phyloP scores from a whole-genome alignment of 2,113 vertebrate genomes.

The Verasper variegatus region DNA sequence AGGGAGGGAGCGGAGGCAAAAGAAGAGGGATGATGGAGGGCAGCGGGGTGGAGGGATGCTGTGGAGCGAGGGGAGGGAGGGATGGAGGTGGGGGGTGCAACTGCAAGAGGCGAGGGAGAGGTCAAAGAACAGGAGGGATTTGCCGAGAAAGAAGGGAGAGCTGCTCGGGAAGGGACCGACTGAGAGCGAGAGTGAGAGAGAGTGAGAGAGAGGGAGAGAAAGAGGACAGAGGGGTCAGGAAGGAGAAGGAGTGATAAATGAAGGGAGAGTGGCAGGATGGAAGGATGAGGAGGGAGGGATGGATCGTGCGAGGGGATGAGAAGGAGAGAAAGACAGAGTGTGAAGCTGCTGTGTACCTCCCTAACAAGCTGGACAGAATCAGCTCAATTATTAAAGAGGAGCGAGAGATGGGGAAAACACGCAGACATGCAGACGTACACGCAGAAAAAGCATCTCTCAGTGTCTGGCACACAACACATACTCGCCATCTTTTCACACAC shows the following conservation, averaged over 20 bases:
- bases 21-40: conserved; percentile 64
- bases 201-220: conserved; percentile 10
- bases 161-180: conserved; percentile 51
- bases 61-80: conserved; percentile 16
- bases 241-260: conserved; percentile 70
- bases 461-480: conserved; percentile 53
- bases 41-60: conserved; percentile 47
- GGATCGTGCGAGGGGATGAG: conserved; percentile 52
- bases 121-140: conserved; percentile 77
- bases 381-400: conserved; percentile 83
- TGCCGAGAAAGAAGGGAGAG: conserved; percentile 54
- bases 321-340: conserved; percentile 65
- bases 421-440: conserved; percentile 53
- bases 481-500: conserved; percentile 4
- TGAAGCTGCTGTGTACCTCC: conserved; percentile 79
- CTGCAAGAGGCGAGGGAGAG: conserved; percentile 70
- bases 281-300: conserved; percentile 54
- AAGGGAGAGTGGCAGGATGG: conserved; percentile 51
- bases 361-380: conserved; percentile 84
- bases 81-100: conserved; percentile 26
- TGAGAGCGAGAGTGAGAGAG: background rate
- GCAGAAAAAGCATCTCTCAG: conserved; percentile 54
- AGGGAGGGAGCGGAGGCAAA: conserved; percentile 37
- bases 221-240: conserved; percentile 52
- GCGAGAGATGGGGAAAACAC: conserved; percentile 78